Evolutionary conservation across 2,888 invertebrate species (phyloP), one percentile per base, ranked within the genome.

Genomic region (Cephonodes hylas): DNA sequence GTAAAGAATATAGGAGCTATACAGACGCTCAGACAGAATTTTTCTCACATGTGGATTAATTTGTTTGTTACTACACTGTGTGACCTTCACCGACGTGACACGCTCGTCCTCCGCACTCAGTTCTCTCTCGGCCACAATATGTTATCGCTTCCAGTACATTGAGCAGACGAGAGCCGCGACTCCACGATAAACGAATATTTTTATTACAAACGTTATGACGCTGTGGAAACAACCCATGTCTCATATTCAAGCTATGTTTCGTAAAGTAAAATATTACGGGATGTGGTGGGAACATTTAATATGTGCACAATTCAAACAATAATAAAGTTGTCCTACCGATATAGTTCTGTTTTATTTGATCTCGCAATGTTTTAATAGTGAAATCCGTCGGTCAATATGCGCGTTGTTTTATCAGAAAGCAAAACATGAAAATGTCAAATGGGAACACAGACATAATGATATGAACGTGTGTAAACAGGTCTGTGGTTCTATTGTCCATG

Each of bases 121-220:
- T 31, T 31, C 31, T 10, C 8, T 18, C 31, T 27, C 27, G 53
- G 15, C 20, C 10, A 18, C 53, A 53, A 53, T 53, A 53, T 53
- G 53, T 53, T 53, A 53, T 53, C 31, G 53, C 31, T 53, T 53
- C 53, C 31, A 53, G 53, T 31, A 53, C 53, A 31, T 53, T 53
- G 53, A 18, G 27, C 53, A 53, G 13, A n/a, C 38, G 38, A n/a
- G 13, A 45, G 1, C 53, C 18, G 3, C 38, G 38, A 8, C 53
- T 18, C 53, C 18, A 15, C 10, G 25, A 31, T 31, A 31, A 53
- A 53, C 31, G 27, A 53, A 53, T 53, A 53, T 10, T 53, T 53
- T 31, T 53, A 31, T 53, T 31, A 53, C 48, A 27, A 38, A 3
- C 4, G n/a, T 38, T 38, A 38, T n/a, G 38, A 38, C 38, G 38